A percentile compares a stretch with the other conserved stretches of the same genome.
Evolutionary conservation across 1,140 invertebrate genomes (phyloP).

Genomic region (Diabrotica undecimpunctata): DNA sequence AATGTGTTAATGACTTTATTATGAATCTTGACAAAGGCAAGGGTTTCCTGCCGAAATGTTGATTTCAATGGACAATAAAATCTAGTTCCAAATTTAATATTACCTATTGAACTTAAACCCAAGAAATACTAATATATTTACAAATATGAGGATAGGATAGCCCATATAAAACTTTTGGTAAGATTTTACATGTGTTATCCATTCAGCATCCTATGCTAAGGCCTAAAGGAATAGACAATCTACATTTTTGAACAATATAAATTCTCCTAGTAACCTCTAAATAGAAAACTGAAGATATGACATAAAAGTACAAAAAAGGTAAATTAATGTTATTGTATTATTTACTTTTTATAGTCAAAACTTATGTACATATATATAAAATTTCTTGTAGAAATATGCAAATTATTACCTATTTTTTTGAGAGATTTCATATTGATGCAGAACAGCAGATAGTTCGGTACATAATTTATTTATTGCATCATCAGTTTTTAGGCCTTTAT

Average conservation of each 20-base stretch:
- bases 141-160: too few species aligned
- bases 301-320: not conserved
- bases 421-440: conserved; percentile 49
- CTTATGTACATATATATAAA: too few species aligned
- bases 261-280: not conserved
- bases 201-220: too few species aligned
- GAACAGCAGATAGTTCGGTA: conserved; percentile 48
- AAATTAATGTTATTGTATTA: not conserved
- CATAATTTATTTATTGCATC: conserved; percentile 51
- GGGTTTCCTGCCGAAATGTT: too few species aligned
- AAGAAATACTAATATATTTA: too few species aligned
- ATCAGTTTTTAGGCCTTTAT: conserved; percentile 47
- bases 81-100: too few species aligned
- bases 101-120: too few species aligned
- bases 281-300: conserved; percentile 13
- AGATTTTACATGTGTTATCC: not conserved
- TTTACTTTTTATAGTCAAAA: not conserved
- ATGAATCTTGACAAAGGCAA: too few species aligned
- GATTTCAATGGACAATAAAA: too few species aligned
- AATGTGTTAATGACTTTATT: too few species aligned
- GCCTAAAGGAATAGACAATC: too few species aligned
- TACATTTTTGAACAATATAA: not conserved
- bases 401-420: conserved; percentile 43
- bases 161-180: not conserved
- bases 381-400: not conserved